Percentiles rank a stretch among this genome's conserved stretches.
Evolutionary conservation across 2,113 vertebrate species (phyloP).

Genomic region (Prolemur simus): DNA sequence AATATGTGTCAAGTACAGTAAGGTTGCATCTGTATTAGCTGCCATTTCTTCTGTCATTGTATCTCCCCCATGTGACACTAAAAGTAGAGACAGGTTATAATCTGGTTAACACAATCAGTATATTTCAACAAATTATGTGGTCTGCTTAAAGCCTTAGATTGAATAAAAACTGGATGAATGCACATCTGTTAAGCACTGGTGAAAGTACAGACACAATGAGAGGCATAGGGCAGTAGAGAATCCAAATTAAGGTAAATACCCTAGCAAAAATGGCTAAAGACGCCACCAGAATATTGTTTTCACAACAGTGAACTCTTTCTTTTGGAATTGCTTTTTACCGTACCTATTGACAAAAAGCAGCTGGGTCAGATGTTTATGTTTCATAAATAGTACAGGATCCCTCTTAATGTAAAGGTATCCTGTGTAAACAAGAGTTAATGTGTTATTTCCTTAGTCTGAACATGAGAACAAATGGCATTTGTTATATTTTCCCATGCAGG

Average conservation of each 20-base stretch:
- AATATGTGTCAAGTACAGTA: background rate
- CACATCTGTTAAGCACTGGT: background rate
- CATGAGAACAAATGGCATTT: background rate
- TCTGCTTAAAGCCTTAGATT: background rate
- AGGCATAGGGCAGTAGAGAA: fast-evolving
- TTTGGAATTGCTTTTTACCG: background rate
- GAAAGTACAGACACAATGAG: background rate
- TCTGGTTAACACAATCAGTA: background rate
- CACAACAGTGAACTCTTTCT: background rate
- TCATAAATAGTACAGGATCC: background rate
- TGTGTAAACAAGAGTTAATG: background rate
- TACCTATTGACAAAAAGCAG: background rate
- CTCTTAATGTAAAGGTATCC: background rate
- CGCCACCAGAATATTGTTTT: background rate
- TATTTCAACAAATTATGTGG: background rate
- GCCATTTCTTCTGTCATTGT: background rate
- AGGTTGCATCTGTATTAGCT: background rate
- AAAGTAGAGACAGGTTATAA: background rate
- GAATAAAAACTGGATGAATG: background rate
- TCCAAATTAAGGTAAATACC: background rate
- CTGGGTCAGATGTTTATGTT: background rate
- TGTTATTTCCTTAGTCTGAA: background rate
- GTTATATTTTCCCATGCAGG: background rate
- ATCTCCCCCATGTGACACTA: background rate
- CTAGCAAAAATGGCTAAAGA: background rate